These are phyloP conservation scores for Plecturocebus donacophilus DNA, from an alignment of 2,113 vertebrate genomes.

Conservation along the genomic window DNA sequence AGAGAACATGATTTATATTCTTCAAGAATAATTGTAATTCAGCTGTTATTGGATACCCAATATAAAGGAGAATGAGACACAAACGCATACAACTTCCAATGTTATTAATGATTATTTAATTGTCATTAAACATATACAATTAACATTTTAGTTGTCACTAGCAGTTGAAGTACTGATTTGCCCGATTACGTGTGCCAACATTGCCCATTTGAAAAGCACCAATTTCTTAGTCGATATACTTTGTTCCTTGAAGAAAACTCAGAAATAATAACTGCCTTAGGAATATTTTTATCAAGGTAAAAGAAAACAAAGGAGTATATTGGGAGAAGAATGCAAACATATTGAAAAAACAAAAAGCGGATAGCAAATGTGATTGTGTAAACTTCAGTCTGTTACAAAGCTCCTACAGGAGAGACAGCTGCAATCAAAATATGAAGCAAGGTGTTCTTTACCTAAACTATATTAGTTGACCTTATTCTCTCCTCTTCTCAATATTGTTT, in stretches of 20 bases:
- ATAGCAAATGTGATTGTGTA: slow-evolving; percentile 1
- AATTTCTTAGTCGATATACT: background rate
- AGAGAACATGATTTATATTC: background rate
- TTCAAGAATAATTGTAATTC: background rate
- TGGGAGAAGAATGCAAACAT: slow-evolving; percentile 50
- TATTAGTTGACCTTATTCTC: background rate
- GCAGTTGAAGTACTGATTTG: background rate
- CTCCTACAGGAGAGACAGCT: background rate
- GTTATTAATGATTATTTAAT: background rate
- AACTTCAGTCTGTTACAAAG: background rate
- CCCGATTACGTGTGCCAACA: background rate
- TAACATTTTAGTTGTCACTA: background rate
- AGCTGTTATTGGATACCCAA: background rate
- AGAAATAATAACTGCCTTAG: background rate
- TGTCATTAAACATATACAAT: too few species aligned
- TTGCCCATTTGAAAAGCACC: background rate
- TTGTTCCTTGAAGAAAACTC: slow-evolving; percentile 16
- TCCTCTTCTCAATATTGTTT: slow-evolving; percentile 1
- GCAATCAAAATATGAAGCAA: background rate
- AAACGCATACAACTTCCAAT: background rate
- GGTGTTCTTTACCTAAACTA: background rate
- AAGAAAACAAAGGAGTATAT: background rate
- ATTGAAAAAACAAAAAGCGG: slow-evolving; percentile 38
- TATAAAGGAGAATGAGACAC: background rate
- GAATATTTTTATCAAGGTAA: slow-evolving; percentile 41